Evolutionary conservation across 37 sponge, comb jelly and placozoan genomes (phyloP), one percentile per base, ranked within the genome.

Genomic region (Bolinopsis microptera): DNA sequence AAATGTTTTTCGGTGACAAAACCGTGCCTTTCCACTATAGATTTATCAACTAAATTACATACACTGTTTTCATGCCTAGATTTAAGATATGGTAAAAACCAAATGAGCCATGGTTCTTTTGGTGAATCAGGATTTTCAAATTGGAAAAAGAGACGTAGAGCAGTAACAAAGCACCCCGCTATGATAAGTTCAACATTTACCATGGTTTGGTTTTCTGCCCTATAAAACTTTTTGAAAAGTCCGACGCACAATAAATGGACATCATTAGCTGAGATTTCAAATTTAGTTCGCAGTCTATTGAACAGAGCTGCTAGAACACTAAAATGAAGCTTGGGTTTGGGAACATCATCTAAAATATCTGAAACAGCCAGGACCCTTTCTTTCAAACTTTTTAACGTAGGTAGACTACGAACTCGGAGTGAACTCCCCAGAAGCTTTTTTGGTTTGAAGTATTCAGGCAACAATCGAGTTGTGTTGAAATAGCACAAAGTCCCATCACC

Each of bases 361-460:
- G 30, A 22, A 2, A 86, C 27, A 41, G 25, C 39, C 21, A 1
- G 9, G 0, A 86, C 2, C 27, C 90, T 38, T 27, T 86, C 61
- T 5, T 13, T n/a, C 9, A 86, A 1, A 86, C 5, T 5, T 30
- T 0, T 30, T 24, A 41, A 0, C 26, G 90, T 33, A 1, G 90
- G 90, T 38, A 40, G 5, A 2, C 18, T 38, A 22, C 30, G 1
- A 0, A 86, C 90, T 25, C 61, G 25, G 25, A 86, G 25, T 24
- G 90, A 23, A 26, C 25, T 26, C 13, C 35, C 2, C n/a, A 86
- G 27, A 26, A 86, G 90, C 3, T 13, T 0, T 2, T n/a, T 39
- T 5, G 90, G 90, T n/a, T 86, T 86, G 61, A 86, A 86, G 48
- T 86, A 40, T 28, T 18, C 41, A 40, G 90, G 90, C 1, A 86